Conservation (phyloP, 2,113 vertebrate species). For the Pristiophorus japonicus region DNA sequence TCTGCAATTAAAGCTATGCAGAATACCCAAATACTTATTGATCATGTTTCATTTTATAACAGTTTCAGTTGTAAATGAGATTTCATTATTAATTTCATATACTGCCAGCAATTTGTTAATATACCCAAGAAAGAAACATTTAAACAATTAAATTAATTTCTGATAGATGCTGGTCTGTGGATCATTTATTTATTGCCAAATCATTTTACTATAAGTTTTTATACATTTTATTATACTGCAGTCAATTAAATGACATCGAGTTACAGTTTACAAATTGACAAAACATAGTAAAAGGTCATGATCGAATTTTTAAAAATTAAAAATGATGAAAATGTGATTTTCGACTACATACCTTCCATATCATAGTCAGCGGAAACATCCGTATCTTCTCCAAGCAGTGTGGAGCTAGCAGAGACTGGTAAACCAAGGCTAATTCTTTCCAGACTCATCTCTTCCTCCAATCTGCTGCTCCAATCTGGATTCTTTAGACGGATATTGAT, state of each 20-base stretch:
- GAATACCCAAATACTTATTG: background rate
- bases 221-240: background rate
- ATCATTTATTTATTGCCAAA: background rate
- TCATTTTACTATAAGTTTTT: background rate
- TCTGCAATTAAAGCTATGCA: background rate
- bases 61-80: background rate
- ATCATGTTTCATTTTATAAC: background rate
- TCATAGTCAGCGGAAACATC: constrained; percentile 85
- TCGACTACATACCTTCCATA: constrained; percentile 78
- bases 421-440: constrained; percentile 78
- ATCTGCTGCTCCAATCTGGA: constrained; percentile 82
- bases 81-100: background rate
- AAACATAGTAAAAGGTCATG: background rate
- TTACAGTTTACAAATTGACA: background rate
- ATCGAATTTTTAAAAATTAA: background rate
- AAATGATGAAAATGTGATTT: background rate
- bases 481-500: constrained; percentile 84
- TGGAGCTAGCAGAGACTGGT: constrained; percentile 84
- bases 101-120: background rate
- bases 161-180: background rate
- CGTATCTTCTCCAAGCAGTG: constrained; percentile 85
- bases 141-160: background rate
- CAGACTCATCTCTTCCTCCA: constrained; percentile 92
- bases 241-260: background rate
- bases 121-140: background rate